Evolutionary conservation across 2,888 invertebrate species (phyloP).

Genomic region (Chirona hameri): DNA sequence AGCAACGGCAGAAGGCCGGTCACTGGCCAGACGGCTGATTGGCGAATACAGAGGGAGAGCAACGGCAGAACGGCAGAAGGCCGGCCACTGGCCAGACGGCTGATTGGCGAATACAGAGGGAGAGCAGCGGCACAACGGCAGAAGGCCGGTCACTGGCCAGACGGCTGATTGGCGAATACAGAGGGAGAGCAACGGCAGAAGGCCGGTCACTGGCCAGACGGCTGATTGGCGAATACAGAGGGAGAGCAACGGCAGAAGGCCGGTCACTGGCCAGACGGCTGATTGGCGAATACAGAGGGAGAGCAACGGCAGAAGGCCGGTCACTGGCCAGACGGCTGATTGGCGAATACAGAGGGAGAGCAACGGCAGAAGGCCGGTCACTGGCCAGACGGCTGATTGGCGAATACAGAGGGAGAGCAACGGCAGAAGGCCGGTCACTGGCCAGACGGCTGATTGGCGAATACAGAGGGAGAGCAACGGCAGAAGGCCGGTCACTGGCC

Average conservation of each 20-base stretch:
- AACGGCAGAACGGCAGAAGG: constrained; percentile 31
- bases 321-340: background rate
- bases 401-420: too few relatives aligned
- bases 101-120: too few relatives aligned
- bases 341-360: too few relatives aligned
- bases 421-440: constrained; percentile 6
- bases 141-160: background rate
- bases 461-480: too few relatives aligned
- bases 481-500: background rate
- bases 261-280: background rate
- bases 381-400: background rate
- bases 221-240: too few relatives aligned
- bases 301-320: background rate
- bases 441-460: too few relatives aligned
- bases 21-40: background rate
- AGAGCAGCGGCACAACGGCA: constrained; percentile 32
- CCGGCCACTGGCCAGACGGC: background rate
- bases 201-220: background rate
- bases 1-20: background rate
- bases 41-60: too few relatives aligned
- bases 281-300: too few relatives aligned
- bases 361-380: constrained; percentile 13
- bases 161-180: too few relatives aligned
- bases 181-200: too few relatives aligned
- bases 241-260: too few relatives aligned